Percentiles rank a stretch among this genome's conserved stretches.
Conservation (phyloP, 2,888 invertebrate species). For the Lasioglossum pauxillum region DNA sequence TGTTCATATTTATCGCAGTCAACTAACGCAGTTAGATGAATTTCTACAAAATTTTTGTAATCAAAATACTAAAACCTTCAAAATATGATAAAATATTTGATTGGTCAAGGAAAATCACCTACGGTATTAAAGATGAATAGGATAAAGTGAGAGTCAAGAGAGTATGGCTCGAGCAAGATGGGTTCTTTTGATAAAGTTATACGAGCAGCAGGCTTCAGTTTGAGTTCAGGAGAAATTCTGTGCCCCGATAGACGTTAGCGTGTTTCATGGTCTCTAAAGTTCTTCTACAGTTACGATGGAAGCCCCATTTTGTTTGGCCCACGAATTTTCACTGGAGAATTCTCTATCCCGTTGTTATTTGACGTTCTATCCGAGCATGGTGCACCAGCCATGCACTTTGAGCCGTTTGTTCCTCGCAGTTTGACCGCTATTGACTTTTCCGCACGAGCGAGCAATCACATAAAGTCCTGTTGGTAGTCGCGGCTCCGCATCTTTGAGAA, state of each 20-base stretch:
- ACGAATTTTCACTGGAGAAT: background rate
- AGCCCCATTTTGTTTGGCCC: background rate
- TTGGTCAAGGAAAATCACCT: background rate
- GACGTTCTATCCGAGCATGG: background rate
- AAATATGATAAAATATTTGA: background rate
- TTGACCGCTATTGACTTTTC: background rate
- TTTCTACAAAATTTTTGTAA: background rate
- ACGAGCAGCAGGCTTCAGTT: background rate
- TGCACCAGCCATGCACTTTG: background rate
- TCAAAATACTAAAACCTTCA: background rate
- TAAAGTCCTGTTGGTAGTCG: background rate
- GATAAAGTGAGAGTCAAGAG: background rate
- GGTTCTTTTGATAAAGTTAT: background rate
- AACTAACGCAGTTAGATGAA: too few relatives aligned
- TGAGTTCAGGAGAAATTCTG: background rate
- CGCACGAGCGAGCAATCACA: background rate
- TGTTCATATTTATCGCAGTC: too few relatives aligned
- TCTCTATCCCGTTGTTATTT: background rate
- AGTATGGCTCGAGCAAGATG: background rate
- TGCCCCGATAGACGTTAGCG: background rate
- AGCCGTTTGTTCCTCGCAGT: background rate
- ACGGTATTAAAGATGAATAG: background rate
- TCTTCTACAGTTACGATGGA: background rate
- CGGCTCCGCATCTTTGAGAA: background rate
- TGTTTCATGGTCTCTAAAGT: background rate